Evolutionary conservation across 2,113 vertebrate species (phyloP), one percentile per base, ranked within the genome.

Genomic region (Ptilonorhynchus violaceus): DNA sequence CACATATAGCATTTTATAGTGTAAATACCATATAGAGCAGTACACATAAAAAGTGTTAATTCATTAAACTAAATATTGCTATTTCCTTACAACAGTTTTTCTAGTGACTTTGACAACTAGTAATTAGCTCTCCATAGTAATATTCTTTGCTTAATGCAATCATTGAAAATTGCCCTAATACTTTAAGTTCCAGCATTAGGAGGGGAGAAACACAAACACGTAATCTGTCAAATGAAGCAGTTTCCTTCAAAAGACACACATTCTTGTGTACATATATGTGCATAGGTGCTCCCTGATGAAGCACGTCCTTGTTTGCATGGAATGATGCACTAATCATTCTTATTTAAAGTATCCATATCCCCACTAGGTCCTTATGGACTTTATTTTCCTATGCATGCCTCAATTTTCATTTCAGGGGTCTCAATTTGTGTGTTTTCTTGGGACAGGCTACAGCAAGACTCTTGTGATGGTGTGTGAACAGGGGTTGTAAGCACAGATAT

Each of bases 51-150:
- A 90, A 96, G 85, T 85, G 68, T 88, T 94, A 96, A 94, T 94
- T 94, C 87, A 96, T 95, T 93, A 92, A 92, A 91, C 83, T 87
- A 96, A 89, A 92, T 85, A 93, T 95, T 96, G 82, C 75, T 63
- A 63, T 96, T 87, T 94, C 86, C 80, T 92, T 80, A 77, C 33
- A 94, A 79, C 66, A 79, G 95, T 86, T 94, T 92, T 86, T 50
- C 93, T 92, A 77, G 44, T 78, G 89, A 66, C 75, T 96, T 91
- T 69, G 52, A 97, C 92, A 95, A 92, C 78, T 74, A 96, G 78
- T 95, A 97, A 97, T 97, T 97, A 97, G 67, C 77, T 96, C 85
- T 89, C 73, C 85, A 72, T 74, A 92, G 58, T 88, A 96, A 96
- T 91, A 95, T n/a, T 88, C 66, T 88, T 85, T 86, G 69, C 80